Evolutionary conservation across 1,140 invertebrate species (phyloP).

Genomic region (Pseudomyrmex pallidus): DNA sequence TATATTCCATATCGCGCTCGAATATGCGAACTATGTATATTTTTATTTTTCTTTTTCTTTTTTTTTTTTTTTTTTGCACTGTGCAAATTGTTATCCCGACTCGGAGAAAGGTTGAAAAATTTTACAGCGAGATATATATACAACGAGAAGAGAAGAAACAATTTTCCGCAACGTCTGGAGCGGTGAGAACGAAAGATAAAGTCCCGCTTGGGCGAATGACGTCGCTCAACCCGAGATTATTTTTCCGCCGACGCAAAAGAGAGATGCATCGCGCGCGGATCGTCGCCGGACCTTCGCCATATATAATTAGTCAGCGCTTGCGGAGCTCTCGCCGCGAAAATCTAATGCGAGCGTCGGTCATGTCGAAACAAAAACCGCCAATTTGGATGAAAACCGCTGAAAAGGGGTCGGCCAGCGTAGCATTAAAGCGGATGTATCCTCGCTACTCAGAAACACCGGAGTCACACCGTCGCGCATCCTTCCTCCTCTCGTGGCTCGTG

Average conservation of each 20-base stretch:
- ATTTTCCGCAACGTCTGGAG: background rate
- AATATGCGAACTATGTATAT: too few species aligned
- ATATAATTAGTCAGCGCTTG: slow-evolving; percentile 67
- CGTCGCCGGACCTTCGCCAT: slow-evolving; percentile 26
- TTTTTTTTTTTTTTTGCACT: background rate
- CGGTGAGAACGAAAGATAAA: slow-evolving; percentile 16
- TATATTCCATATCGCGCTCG: too few species aligned
- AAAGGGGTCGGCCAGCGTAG: slow-evolving; percentile 31
- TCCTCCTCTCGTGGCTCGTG: background rate
- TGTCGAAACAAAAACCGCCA: slow-evolving; percentile 71
- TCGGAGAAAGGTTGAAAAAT: background rate
- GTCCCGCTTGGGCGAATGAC: background rate
- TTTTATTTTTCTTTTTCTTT: too few species aligned
- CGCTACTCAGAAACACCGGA: background rate
- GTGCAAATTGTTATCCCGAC: too few species aligned
- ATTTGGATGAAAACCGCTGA: slow-evolving; percentile 69
- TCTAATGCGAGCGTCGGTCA: slow-evolving; percentile 62
- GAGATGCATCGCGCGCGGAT: background rate
- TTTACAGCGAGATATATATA: too few species aligned
- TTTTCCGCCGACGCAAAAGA: slow-evolving; percentile 1
- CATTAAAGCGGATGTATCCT: slow-evolving; percentile 61
- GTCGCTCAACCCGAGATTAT: slow-evolving; percentile 4
- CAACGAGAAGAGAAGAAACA: background rate
- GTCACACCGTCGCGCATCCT: background rate
- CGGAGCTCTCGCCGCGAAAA: slow-evolving; percentile 55